A percentile compares a stretch with the other conserved stretches of the same genome.
These are phyloP conservation scores for Pseudococcus viburni DNA, from an alignment of 2,888 invertebrate species.

Conservation along the genomic window DNA sequence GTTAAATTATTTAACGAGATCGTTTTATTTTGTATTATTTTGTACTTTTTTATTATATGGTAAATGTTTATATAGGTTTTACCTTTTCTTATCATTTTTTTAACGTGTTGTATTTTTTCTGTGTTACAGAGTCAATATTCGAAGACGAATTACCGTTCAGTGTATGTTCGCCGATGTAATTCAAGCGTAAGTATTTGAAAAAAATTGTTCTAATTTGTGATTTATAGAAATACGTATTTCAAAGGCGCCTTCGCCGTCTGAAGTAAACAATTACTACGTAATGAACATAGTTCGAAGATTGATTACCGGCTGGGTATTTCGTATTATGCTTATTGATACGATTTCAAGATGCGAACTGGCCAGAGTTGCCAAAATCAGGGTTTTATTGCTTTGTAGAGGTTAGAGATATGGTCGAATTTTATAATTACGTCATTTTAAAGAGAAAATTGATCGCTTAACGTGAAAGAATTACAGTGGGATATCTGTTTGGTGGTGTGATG, in stretches of 20 bases:
- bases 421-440: constrained; percentile 9
- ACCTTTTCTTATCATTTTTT: background rate
- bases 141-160: background rate
- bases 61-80: background rate
- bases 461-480: background rate
- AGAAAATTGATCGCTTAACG: background rate
- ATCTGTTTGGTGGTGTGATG: background rate
- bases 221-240: background rate
- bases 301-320: background rate
- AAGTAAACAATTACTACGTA: background rate
- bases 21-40: background rate
- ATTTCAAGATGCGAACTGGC: background rate
- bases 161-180: constrained; percentile 22
- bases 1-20: constrained; percentile 46
- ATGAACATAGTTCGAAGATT: background rate
- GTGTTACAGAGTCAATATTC: constrained; percentile 25
- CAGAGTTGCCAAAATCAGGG: background rate
- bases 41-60: background rate
- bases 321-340: background rate
- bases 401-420: background rate
- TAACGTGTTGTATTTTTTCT: background rate
- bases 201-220: background rate
- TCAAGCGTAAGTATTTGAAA: background rate
- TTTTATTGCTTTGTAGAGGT: background rate
- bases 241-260: background rate